Conservation (phyloP, 2,888 invertebrate species). For the Xanthorhoe spadicearia region DNA sequence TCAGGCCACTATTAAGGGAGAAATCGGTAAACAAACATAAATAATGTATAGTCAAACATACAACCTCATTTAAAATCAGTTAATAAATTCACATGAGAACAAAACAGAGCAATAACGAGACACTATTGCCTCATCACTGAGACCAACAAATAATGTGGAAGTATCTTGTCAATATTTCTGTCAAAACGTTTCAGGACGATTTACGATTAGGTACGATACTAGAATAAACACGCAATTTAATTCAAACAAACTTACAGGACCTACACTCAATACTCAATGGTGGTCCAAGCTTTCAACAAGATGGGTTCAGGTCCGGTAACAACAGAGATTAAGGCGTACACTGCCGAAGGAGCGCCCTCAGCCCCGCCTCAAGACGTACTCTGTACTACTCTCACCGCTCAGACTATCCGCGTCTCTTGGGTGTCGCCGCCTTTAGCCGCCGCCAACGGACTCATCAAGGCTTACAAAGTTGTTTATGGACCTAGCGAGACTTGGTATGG, state of each 20-base stretch:
- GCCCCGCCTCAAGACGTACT: slow-evolving; percentile 96
- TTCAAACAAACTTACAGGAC: slow-evolving; percentile 81
- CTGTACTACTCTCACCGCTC: slow-evolving; percentile 96
- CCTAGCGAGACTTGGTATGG: slow-evolving; percentile 97
- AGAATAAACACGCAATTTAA: not conserved
- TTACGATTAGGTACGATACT: too few species aligned
- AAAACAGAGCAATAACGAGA: too few species aligned
- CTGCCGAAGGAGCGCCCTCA: slow-evolving; percentile 97
- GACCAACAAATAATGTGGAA: too few species aligned
- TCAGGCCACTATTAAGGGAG: too few species aligned
- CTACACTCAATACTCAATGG: slow-evolving; percentile 98
- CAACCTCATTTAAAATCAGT: too few species aligned
- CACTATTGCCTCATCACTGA: too few species aligned
- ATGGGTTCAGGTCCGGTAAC: slow-evolving; percentile 96
- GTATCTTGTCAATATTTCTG: too few species aligned
- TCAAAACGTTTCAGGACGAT: too few species aligned
- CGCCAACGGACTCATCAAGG: slow-evolving; percentile 97
- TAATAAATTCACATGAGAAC: too few species aligned
- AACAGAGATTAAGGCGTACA: slow-evolving; percentile 94
- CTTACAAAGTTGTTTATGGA: slow-evolving; percentile 97
- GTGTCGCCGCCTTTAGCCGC: slow-evolving; percentile 95
- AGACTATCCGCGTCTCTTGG: slow-evolving; percentile 97
- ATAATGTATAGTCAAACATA: too few species aligned
- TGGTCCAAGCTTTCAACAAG: slow-evolving; percentile 97
- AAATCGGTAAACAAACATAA: too few species aligned